phyloP scores from a whole-genome alignment of 30 jellyfish, hydroid and myxozoan genomes.

The Rhopilema esculentum region DNA sequence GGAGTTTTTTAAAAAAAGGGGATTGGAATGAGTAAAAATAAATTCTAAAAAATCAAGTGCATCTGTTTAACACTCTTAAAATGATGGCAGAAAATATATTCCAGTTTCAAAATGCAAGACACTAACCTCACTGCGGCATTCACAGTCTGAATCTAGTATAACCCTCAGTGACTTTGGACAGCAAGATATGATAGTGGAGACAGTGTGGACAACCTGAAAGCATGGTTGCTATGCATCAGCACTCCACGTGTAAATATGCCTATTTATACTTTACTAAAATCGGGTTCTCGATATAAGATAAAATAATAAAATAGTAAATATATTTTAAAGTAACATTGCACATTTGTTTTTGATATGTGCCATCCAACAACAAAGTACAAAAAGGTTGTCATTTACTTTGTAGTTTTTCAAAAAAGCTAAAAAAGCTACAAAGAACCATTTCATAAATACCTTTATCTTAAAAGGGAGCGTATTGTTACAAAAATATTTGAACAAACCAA shows the following conservation, averaged over 20 bases:
- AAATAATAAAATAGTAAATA: neutral
- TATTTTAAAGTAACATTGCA: neutral
- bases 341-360: neutral
- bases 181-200: slow-evolving; percentile 65
- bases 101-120: neutral
- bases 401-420: neutral
- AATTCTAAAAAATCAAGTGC: too few species aligned
- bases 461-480: too few species aligned
- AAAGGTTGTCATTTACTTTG: neutral
- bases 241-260: too few species aligned
- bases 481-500: too few species aligned
- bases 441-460: too few species aligned
- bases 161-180: slow-evolving; percentile 48
- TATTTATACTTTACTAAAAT: too few species aligned
- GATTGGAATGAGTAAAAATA: too few species aligned
- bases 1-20: too few species aligned
- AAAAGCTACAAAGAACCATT: too few species aligned
- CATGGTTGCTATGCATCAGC: too few species aligned
- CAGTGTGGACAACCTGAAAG: slow-evolving; percentile 60
- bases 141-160: slow-evolving; percentile 65
- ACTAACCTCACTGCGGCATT: slow-evolving; percentile 63
- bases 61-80: too few species aligned
- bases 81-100: too few species aligned
- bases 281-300: neutral
- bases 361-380: neutral